A percentile compares a stretch with the other conserved stretches of the same genome.
Evolutionary conservation across 1,140 invertebrate genomes (phyloP).

Genomic region (Leptopilina boulardi): DNA sequence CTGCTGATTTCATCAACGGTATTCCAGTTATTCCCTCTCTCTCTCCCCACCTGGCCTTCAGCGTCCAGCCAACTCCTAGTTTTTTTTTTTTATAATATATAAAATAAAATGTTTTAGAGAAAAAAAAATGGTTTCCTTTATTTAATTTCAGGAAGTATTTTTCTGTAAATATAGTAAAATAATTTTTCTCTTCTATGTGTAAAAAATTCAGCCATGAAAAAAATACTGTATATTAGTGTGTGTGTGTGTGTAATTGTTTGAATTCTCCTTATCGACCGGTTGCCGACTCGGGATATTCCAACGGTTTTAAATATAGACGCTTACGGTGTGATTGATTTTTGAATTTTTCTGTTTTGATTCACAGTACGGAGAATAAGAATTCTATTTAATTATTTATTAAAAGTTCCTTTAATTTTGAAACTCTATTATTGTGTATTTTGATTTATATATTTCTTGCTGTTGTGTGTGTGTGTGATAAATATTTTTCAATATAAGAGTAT

Average conservation of each 20-base stretch:
- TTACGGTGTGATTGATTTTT: constrained; percentile 11
- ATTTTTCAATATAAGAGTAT: no score
- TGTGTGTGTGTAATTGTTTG: neutral
- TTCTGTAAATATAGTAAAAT: no score
- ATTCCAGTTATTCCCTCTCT: neutral
- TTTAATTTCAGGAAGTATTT: no score
- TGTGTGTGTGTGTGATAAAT: no score
- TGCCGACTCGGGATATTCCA: constrained; percentile 57
- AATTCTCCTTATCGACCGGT: constrained; percentile 48
- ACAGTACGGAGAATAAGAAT: no score
- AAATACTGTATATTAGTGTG: neutral
- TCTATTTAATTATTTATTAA: neutral
- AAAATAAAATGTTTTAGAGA: neutral
- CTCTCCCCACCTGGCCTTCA: neutral
- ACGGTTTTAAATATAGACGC: constrained; percentile 55
- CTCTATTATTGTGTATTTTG: neutral
- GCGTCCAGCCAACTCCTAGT: constrained; percentile 12
- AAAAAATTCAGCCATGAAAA: no score
- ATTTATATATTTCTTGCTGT: neutral
- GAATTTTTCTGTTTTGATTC: constrained; percentile 3
- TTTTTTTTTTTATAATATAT: no score
- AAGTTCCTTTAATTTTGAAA: neutral
- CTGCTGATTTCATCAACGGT: neutral
- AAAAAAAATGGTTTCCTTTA: neutral
- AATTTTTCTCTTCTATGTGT: no score